A percentile compares a stretch with the other conserved stretches of the same genome.
Evolutionary conservation across 2,113 vertebrate genomes (phyloP).

Genomic region (Sander lucioperca): DNA sequence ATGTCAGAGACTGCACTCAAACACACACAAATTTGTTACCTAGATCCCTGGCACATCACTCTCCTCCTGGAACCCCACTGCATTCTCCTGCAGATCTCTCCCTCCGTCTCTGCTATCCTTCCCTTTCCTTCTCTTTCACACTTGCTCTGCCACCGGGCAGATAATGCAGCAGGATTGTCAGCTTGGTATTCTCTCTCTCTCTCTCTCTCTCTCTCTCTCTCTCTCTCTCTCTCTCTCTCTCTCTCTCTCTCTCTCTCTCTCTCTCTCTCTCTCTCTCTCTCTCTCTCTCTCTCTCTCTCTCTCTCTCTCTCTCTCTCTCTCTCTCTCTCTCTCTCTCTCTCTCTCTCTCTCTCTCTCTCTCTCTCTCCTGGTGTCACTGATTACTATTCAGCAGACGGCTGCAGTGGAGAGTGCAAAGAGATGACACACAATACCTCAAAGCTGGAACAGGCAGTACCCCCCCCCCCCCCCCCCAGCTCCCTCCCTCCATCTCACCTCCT

Average conservation of each 20-base stretch:
- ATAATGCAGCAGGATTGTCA: conserved; percentile 88
- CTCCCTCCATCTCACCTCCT: conserved; percentile 37
- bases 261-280: conserved; percentile 74
- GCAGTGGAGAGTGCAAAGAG: conserved; percentile 89
- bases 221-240: neutral
- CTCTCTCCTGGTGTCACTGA: conserved; percentile 83
- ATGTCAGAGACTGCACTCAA: conserved; percentile 19
- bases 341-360: conserved; percentile 15
- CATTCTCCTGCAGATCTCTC: conserved; percentile 64
- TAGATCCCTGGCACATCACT: conserved; percentile 49
- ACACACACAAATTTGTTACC: conserved; percentile 45
- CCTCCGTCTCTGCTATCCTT: conserved; percentile 46
- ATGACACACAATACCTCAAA: conserved; percentile 90
- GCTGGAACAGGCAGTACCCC: conserved; percentile 85
- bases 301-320: conserved; percentile 75
- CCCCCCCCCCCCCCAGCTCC: conserved; percentile 71
- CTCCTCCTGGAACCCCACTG: conserved; percentile 43
- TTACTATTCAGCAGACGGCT: conserved; percentile 91
- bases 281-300: conserved; percentile 38
- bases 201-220: conserved; percentile 61
- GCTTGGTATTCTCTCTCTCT: conserved; percentile 82
- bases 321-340: conserved; percentile 21
- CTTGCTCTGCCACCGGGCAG: conserved; percentile 78
- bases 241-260: conserved; percentile 58
- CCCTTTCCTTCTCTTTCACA: conserved; percentile 62